Evolutionary conservation across 2,888 invertebrate species (phyloP).

Genomic region (Andrena fulva): DNA sequence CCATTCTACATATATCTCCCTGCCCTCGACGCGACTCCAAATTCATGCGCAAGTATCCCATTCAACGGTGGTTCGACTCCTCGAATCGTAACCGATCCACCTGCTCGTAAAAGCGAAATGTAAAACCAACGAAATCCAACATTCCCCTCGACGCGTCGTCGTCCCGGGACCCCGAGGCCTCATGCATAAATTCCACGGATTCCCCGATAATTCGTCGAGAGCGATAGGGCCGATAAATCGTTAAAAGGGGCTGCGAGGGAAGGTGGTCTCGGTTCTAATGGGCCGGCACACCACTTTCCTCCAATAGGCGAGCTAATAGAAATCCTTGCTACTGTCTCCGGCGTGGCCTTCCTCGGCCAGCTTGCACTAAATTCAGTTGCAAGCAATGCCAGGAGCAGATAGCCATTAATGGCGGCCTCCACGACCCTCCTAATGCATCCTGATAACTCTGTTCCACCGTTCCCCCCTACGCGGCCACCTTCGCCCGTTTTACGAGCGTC

Average conservation of each 20-base stretch:
- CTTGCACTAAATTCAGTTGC: slow-evolving; percentile 78
- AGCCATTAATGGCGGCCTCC: slow-evolving; percentile 77
- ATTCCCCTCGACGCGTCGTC: neutral
- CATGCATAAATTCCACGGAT: slow-evolving; percentile 25
- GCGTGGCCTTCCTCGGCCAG: slow-evolving; percentile 28
- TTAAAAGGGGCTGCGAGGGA: slow-evolving; percentile 30
- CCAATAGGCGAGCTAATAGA: slow-evolving; percentile 62
- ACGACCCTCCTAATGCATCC: slow-evolving; percentile 77
- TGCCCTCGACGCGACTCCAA: neutral
- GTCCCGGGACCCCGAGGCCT: neutral
- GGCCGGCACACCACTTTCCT: slow-evolving; percentile 34
- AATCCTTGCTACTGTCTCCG: slow-evolving; percentile 63
- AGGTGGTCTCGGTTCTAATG: slow-evolving; percentile 45
- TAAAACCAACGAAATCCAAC: slow-evolving; percentile 9
- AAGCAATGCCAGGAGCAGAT: slow-evolving; percentile 77
- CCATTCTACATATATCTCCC: too few relatives aligned
- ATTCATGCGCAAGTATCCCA: neutral
- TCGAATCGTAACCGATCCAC: neutral
- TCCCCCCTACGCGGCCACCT: slow-evolving; percentile 7
- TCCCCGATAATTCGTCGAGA: slow-evolving; percentile 37
- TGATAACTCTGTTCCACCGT: slow-evolving; percentile 72
- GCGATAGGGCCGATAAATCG: slow-evolving; percentile 53
- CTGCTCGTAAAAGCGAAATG: slow-evolving; percentile 10
- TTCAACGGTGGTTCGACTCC: neutral
- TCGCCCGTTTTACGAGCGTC: slow-evolving; percentile 62